These are phyloP conservation scores for Mactra quadrangularis DNA, from an alignment of 1,140 invertebrate species.

Conservation along the genomic window DNA sequence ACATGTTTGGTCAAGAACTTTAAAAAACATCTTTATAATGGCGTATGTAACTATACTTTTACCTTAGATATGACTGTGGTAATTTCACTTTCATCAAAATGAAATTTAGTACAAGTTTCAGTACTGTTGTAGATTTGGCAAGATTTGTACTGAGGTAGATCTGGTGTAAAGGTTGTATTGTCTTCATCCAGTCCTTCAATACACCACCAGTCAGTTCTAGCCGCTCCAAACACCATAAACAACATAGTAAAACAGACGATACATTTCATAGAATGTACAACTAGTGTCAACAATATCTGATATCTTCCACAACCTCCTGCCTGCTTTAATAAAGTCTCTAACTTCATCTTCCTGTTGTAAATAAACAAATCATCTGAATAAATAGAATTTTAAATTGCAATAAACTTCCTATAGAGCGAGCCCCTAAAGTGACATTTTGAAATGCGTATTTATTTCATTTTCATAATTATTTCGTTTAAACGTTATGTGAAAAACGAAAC, in stretches of 20 bases:
- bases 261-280: conserved; percentile 26
- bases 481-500: too few species aligned
- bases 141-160: not conserved
- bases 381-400: too few species aligned
- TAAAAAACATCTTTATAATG: too few species aligned
- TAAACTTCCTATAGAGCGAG: too few species aligned
- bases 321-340: conserved; percentile 11
- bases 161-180: not conserved
- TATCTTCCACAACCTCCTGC: conserved; percentile 36
- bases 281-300: not conserved
- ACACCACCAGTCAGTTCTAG: conserved; percentile 24
- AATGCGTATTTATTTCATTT: too few species aligned
- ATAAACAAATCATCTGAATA: too few species aligned
- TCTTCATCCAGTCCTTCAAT: not conserved
- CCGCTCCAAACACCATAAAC: conserved; percentile 20
- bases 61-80: conserved; percentile 13
- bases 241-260: conserved; percentile 26
- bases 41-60: not conserved
- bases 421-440: too few species aligned
- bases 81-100: not conserved
- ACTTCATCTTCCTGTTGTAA: too few species aligned
- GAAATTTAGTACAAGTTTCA: not conserved
- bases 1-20: too few species aligned
- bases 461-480: too few species aligned
- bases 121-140: not conserved